Conservation (phyloP, 1,140 invertebrate species). For the Contarinia nasturtii region DNA sequence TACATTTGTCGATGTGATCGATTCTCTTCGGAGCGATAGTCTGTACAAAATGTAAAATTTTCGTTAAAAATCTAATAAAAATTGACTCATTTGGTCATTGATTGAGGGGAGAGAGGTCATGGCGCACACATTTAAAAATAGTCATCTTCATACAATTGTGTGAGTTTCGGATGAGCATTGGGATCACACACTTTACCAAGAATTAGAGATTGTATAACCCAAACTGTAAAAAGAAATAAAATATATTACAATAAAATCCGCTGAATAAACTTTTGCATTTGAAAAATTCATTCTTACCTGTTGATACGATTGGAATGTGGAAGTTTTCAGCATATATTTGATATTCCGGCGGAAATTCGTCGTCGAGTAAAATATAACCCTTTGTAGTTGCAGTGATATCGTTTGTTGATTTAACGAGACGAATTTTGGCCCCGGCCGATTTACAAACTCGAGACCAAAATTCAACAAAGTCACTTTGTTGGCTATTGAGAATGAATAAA, state of each 20-base stretch:
- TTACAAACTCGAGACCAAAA: slow-evolving; percentile 36
- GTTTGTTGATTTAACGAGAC: slow-evolving; percentile 24
- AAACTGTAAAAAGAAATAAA: no score
- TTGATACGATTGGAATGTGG: slow-evolving; percentile 32
- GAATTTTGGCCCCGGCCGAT: slow-evolving; percentile 31
- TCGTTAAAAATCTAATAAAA: no score
- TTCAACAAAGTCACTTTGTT: slow-evolving; percentile 26
- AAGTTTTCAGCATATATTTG: slow-evolving; percentile 27
- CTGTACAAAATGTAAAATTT: no score
- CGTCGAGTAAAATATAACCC: slow-evolving; percentile 29
- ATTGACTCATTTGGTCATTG: no score
- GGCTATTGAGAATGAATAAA: slow-evolving; percentile 24
- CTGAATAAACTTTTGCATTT: no score
- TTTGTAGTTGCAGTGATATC: slow-evolving; percentile 27
- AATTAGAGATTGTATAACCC: slow-evolving; percentile 36
- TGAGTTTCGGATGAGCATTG: slow-evolving; percentile 11
- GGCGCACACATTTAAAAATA: no score
- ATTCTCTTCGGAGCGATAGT: no score
- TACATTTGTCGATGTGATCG: no score
- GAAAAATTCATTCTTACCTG: no score
- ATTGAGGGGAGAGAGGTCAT: no score
- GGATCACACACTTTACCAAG: slow-evolving; percentile 28
- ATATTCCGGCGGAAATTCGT: slow-evolving; percentile 31
- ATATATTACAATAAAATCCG: no score
- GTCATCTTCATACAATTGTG: background rate